Evolutionary conservation across 2,888 invertebrate species (phyloP).

Genomic region (Megamerina dolium): DNA sequence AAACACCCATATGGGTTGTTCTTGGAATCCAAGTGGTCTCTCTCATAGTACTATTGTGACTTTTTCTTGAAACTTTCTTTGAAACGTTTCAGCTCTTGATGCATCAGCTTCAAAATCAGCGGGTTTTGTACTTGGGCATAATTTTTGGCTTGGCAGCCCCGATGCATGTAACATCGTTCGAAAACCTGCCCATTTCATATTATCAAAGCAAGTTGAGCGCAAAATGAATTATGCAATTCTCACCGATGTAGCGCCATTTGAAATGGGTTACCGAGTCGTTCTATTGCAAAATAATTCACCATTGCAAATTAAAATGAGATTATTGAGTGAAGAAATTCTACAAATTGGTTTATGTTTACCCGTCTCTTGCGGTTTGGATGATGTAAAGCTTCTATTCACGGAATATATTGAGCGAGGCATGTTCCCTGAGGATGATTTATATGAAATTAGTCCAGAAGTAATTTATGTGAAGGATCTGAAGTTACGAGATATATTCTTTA

Average conservation of each 20-base stretch:
- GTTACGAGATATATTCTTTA: constrained; percentile 4
- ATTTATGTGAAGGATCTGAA: constrained; percentile 43
- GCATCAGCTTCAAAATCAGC: constrained; percentile 53
- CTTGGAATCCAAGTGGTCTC: too few species aligned
- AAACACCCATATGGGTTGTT: too few species aligned
- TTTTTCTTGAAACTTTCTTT: too few species aligned
- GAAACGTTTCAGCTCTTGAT: constrained; percentile 52
- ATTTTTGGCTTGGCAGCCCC: constrained; percentile 55
- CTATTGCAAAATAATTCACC: constrained; percentile 43
- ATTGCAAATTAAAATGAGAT: background rate
- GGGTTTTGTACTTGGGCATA: constrained; percentile 56
- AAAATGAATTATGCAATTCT: constrained; percentile 41
- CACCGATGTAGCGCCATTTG: constrained; percentile 42
- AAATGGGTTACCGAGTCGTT: constrained; percentile 42
- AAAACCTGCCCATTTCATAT: constrained; percentile 37
- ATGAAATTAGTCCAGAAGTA: constrained; percentile 38
- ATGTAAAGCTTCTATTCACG: constrained; percentile 40
- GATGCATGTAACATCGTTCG: constrained; percentile 50
- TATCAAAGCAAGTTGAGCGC: constrained; percentile 36
- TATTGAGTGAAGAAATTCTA: constrained; percentile 38
- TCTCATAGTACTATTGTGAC: too few species aligned
- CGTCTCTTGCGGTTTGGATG: constrained; percentile 44
- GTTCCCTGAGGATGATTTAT: constrained; percentile 34
- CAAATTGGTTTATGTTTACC: constrained; percentile 53
- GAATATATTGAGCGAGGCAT: constrained; percentile 33